These are phyloP conservation scores for Myodes glareolus DNA, from an alignment of 2,113 vertebrate genomes.

Conservation along the genomic window DNA sequence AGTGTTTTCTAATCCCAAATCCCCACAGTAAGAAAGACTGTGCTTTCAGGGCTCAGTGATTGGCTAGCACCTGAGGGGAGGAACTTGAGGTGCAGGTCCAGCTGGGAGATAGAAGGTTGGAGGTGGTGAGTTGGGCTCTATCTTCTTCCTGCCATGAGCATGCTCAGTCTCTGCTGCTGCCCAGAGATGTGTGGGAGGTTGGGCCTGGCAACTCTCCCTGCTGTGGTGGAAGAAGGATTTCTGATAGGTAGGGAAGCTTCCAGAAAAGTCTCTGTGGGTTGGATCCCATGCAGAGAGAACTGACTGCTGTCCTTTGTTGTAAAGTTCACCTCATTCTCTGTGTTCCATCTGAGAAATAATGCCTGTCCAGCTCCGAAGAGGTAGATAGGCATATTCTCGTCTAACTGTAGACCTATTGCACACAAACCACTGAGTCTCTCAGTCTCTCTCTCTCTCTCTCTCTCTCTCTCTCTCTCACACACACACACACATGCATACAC, in stretches of 20 bases:
- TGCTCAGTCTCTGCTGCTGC: not conserved
- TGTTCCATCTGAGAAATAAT: too few relatives aligned
- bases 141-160: not conserved
- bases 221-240: too few relatives aligned
- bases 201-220: rapidly evolving
- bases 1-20: not conserved
- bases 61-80: not conserved
- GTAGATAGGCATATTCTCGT: not conserved
- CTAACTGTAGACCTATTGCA: not conserved
- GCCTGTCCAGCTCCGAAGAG: not conserved
- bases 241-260: not conserved
- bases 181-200: too few relatives aligned
- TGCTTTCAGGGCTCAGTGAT: too few relatives aligned
- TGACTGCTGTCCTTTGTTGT: not conserved
- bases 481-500: not conserved
- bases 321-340: not conserved
- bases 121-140: not conserved
- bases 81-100: not conserved
- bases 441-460: not conserved
- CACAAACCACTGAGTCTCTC: not conserved
- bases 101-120: not conserved
- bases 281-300: not conserved
- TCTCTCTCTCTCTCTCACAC: too few relatives aligned
- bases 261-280: not conserved
- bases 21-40: not conserved